Evolutionary conservation across 2,797 vertebrate species (phyloP).

Genomic region (Onychomys leucogaster): DNA sequence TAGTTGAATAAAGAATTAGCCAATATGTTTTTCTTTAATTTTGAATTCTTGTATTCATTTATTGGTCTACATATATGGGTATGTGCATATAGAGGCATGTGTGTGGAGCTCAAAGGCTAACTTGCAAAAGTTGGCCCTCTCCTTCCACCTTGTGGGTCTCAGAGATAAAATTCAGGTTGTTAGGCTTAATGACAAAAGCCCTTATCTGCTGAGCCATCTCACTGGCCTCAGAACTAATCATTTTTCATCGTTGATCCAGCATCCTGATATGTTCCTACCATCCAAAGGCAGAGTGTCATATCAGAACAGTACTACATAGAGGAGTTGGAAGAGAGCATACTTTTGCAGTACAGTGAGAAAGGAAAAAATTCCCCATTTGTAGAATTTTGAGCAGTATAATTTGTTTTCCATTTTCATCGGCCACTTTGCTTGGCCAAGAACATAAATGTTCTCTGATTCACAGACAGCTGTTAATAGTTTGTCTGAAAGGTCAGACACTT

Average conservation of each 20-base stretch:
- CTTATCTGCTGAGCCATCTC: neutral
- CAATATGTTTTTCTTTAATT: neutral
- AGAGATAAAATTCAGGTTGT: neutral
- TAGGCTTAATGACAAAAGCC: neutral
- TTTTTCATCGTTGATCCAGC: neutral
- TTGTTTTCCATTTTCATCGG: constrained; percentile 51
- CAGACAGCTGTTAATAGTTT: constrained; percentile 52
- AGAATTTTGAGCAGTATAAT: constrained; percentile 32
- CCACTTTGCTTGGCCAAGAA: neutral
- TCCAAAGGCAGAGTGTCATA: neutral
- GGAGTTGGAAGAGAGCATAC: neutral
- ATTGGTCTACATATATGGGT: neutral
- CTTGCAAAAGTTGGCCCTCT: neutral
- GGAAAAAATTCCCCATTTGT: neutral
- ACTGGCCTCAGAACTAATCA: neutral
- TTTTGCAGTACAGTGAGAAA: neutral
- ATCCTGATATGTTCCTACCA: neutral
- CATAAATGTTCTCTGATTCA: constrained; percentile 56
- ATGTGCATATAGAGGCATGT: neutral
- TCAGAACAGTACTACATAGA: neutral
- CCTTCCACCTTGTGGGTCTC: neutral
- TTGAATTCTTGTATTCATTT: neutral
- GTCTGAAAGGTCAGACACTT: constrained; percentile 51
- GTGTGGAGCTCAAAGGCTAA: neutral
- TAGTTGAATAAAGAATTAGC: neutral